phyloP scores from a whole-genome alignment of 2,888 invertebrate species.

The Orthosia incerta region DNA sequence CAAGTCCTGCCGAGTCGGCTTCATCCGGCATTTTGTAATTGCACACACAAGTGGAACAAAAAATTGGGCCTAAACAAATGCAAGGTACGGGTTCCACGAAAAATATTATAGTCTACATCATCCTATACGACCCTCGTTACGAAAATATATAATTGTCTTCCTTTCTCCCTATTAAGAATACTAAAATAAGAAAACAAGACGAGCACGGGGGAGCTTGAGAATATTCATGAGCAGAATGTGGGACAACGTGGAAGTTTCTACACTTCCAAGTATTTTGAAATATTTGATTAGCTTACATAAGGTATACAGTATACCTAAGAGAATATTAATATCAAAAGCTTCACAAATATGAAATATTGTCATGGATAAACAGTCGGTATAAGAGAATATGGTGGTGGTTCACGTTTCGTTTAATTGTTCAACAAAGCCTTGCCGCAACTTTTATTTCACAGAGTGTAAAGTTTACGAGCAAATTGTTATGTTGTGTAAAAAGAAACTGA shows the following conservation, averaged over 20 bases:
- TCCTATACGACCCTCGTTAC: constrained; percentile 60
- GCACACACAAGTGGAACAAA: constrained; percentile 72
- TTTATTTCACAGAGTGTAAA: constrained; percentile 14
- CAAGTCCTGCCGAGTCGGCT: constrained; percentile 67
- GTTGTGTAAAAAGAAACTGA: constrained; percentile 19
- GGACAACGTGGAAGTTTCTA: constrained; percentile 41
- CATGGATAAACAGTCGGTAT: too few species aligned
- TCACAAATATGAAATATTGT: neutral
- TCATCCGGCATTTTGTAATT: constrained; percentile 79
- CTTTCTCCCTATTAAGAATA: constrained; percentile 60
- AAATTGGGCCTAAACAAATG: constrained; percentile 70
- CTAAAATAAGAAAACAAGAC: constrained; percentile 59
- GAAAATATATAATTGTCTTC: constrained; percentile 58
- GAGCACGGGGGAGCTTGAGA: constrained; percentile 34
- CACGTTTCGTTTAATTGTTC: constrained; percentile 9
- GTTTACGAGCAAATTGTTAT: constrained; percentile 43
- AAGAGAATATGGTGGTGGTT: neutral
- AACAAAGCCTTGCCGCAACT: neutral
- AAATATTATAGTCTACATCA: constrained; percentile 67
- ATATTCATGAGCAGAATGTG: constrained; percentile 60
- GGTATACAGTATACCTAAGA: neutral
- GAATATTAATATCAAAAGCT: constrained; percentile 4
- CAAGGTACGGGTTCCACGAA: constrained; percentile 64
- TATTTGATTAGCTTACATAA: constrained; percentile 33
- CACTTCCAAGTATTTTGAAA: constrained; percentile 42